phyloP scores from a whole-genome alignment of 2,113 vertebrate species.

The Pithys albifrons region DNA sequence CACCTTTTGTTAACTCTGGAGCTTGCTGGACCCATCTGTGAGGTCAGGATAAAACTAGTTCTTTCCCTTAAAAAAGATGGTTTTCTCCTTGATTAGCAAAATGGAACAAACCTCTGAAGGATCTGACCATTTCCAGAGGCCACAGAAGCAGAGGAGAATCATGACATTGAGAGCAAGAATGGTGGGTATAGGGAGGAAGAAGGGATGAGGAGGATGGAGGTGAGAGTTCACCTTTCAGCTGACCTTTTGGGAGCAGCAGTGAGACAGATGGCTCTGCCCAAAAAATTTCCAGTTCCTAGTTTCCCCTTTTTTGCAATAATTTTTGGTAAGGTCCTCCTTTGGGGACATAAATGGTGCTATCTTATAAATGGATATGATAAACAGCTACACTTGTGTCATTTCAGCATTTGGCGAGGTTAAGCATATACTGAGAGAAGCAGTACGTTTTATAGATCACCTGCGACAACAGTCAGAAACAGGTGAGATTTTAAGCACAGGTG shows the following conservation, averaged over 20 bases:
- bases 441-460: neutral
- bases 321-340: neutral
- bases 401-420: neutral
- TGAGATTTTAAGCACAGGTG: neutral
- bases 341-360: neutral
- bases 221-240: neutral
- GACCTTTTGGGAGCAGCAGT: neutral
- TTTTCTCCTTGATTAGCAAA: neutral
- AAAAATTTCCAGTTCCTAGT: neutral
- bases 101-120: neutral
- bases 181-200: fast-evolving
- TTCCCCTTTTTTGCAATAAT: neutral
- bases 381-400: neutral
- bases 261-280: neutral
- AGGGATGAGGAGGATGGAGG: neutral
- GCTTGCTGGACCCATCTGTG: neutral
- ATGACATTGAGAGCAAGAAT: neutral
- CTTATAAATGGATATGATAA: neutral
- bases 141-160: neutral
- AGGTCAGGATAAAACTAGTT: neutral
- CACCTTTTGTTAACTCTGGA: neutral
- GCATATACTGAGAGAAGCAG: neutral
- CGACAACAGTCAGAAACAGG: neutral
- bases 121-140: fast-evolving
- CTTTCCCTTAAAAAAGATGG: neutral